phyloP scores from a whole-genome alignment of 2,888 invertebrate genomes.

The Leucophenga maculata region DNA sequence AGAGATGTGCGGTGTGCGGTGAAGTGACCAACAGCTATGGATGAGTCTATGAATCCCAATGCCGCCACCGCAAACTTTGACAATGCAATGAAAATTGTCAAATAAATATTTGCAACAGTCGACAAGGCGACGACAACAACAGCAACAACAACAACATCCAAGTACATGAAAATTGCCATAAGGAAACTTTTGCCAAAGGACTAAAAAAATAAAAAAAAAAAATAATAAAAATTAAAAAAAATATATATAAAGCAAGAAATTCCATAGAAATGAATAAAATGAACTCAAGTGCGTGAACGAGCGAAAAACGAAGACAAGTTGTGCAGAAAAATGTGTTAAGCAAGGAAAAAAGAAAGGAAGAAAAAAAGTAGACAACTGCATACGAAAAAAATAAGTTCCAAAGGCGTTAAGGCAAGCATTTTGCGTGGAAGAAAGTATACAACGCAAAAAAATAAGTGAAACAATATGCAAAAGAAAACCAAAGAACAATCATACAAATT shows the following conservation, averaged over 20 bases:
- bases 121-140: constrained; percentile 55
- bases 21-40: constrained; percentile 22
- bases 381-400: neutral
- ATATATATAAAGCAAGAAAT: neutral
- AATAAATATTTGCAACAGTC: constrained; percentile 51
- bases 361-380: no score
- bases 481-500: constrained; percentile 4
- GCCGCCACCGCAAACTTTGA: constrained; percentile 1
- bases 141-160: constrained; percentile 40
- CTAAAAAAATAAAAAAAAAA: neutral
- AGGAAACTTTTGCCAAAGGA: neutral
- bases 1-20: neutral
- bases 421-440: no score
- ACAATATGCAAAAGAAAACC: constrained; percentile 4
- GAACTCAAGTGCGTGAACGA: neutral
- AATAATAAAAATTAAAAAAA: constrained; percentile 1
- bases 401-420: neutral
- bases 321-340: neutral
- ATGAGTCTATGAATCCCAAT: no score
- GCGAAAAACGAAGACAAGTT: neutral
- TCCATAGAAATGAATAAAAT: constrained; percentile 2
- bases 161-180: neutral
- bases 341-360: neutral
- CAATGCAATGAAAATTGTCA: constrained; percentile 29
- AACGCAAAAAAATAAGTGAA: neutral